Base-by-base conservation (phyloP, 2,797 vertebrate genomes). In the Holocentrus rufus region DNA sequence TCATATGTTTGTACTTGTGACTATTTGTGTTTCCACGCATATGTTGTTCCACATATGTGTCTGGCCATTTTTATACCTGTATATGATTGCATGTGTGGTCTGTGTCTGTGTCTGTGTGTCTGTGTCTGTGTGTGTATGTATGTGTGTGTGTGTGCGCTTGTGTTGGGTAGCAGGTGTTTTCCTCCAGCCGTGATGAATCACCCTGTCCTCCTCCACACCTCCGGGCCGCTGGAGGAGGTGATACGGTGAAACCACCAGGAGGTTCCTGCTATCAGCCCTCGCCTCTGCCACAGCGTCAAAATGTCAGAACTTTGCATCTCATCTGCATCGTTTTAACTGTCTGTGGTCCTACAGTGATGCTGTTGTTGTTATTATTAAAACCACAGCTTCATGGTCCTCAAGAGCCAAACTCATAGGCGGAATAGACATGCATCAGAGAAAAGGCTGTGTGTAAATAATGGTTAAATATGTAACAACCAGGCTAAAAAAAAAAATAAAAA, bases 151-250 rank as follows among this genome's bases (percentile, higher is more conserved):
- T 31, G 11, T 25, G 58, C 50, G 34, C 0, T 10, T 60, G 55
- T 13, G 52, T 23, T 47, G 54, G 54, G 50, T 56, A 76, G 69
- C 75, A 81, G 83, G 75, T 83, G 77, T 80, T 78, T 82, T 76
- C 72, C 61, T 77, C 70, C 74, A 75, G 72, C 80, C 70, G 72
- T 57, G 72, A 79, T 81, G 69, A 72, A 83, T 86, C 63, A 76
- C 55, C 36, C 70, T 66, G 58, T 70, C 79, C 20, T 57, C 72
- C 7, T 65, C 66, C n/a, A 11, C 10, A 11, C 39, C 39, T 11
- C 7, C 39, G 11, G 39, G 39, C 39, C 39, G 13, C 39, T 11
- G 39, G 39, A 11, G 39, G 39, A 42, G 11, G 39, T 42, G 39
- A 42, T 13, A 42, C 39, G 39, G 39, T 42, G 34, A 42, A 42